Base-by-base conservation (phyloP, 2,113 vertebrate genomes). In the Myiozetetes cayanensis region DNA sequence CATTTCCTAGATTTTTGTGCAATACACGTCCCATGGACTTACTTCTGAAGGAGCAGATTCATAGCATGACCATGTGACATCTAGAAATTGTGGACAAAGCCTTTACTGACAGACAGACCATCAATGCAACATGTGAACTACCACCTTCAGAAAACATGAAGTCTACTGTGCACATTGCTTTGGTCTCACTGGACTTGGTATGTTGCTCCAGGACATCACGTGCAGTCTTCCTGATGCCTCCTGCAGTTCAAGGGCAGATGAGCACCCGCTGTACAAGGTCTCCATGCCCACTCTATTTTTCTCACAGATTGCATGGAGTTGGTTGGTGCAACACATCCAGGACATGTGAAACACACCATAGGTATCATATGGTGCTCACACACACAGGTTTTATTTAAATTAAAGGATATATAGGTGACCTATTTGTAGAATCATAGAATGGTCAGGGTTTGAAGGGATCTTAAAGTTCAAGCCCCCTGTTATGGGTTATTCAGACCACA, bases 181-280 rank as follows among this genome's bases (percentile, higher is more conserved):
- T 72, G 27, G 2, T 50, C 33, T 73, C 49, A 13, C 47, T 37
- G 39, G 15, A 22, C 22, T 18, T 9, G 14, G 7, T 21, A 21
- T 0, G 4, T 6, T 59, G 28, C 20, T 28, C 17, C 30, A 65
- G 47, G 8, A 28, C 6, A 6, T 11, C 39, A 50, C 0, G 3
- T 0, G 0, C 10, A 43, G 21, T 4, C 6, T 2, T 47, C 33
- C 2, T 0, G 0, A 9, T 22, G 20, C 16, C 37, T 75, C 16
- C 72, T 59, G 67, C 25, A 18, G 33, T 61, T 37, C 17, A 23
- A 84, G 33, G 19, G 31, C 31, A 49, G 19, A 21, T 62, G 8
- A 75, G 13, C 35, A 46, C 19, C 27, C 44, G 8, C n/a, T n/a
- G 18, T 24, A 28, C 28, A 41, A 68, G 33, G 2, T 43, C 8